Evolutionary conservation across 2,113 vertebrate species (phyloP).

Genomic region (Corydoras maculifer): DNA sequence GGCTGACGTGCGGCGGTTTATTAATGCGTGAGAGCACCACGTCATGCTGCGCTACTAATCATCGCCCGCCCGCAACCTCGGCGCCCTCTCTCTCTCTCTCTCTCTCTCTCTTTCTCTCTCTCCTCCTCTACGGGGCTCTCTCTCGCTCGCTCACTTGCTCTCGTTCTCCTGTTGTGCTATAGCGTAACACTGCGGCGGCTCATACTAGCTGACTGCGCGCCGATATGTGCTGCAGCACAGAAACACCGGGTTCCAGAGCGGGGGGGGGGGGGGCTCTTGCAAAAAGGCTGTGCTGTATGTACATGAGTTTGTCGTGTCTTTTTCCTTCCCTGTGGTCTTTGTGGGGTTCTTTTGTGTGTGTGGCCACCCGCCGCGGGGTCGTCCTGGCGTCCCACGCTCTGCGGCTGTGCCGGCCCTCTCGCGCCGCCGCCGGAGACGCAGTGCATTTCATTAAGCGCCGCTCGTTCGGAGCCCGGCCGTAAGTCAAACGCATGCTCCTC

Average conservation of each 20-base stretch:
- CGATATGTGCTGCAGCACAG: slow-evolving; percentile 63
- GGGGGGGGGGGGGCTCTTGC: slow-evolving; percentile 6
- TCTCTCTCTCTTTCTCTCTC: neutral
- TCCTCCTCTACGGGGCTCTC: neutral
- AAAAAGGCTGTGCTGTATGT: slow-evolving; percentile 26
- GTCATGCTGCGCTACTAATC: slow-evolving; percentile 53
- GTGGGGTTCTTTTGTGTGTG: neutral
- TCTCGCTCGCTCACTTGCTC: neutral
- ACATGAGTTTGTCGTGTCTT: slow-evolving; percentile 16
- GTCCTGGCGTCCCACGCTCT: neutral
- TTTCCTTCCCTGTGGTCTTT: neutral
- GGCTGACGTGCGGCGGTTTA: slow-evolving; percentile 45
- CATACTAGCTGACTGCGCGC: slow-evolving; percentile 66
- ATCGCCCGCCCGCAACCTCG: neutral
- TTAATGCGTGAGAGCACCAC: slow-evolving; percentile 46
- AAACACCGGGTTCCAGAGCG: slow-evolving; percentile 16
- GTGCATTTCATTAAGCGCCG: slow-evolving; percentile 29
- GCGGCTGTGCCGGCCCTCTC: slow-evolving; percentile 41
- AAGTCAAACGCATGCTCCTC: slow-evolving; percentile 19
- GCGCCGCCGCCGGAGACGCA: slow-evolving; percentile 4
- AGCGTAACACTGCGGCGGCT: slow-evolving; percentile 71
- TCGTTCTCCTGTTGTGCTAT: slow-evolving; percentile 60
- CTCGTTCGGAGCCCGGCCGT: slow-evolving; percentile 2
- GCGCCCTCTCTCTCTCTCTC: slow-evolving; percentile 5
- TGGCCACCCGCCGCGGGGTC: neutral